A percentile compares a stretch with the other conserved stretches of the same genome.
phyloP scores from a whole-genome alignment of 2,113 vertebrate species.

The Equus przewalskii region DNA sequence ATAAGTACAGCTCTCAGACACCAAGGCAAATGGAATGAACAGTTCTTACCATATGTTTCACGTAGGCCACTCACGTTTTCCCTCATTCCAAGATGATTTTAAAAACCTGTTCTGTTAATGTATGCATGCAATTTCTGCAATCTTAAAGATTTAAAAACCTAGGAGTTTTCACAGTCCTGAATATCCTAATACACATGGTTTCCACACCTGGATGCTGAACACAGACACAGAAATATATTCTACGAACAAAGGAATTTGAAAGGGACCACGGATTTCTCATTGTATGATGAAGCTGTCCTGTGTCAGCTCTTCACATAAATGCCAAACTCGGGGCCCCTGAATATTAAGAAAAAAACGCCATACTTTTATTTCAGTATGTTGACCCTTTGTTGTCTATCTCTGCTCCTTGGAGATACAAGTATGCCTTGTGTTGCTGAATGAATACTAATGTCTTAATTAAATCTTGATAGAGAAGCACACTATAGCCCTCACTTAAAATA shows the following conservation, averaged over 20 bases:
- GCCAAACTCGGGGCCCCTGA: conserved; percentile 57
- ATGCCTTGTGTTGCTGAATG: conserved; percentile 79
- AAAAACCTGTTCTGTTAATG: conserved; percentile 71
- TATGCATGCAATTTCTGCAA: conserved; percentile 47
- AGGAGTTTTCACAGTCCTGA: background rate
- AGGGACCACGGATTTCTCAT: background rate
- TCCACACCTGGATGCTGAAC: conserved; percentile 45
- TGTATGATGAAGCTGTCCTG: conserved; percentile 8
- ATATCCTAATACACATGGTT: background rate
- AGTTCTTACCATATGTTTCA: conserved; percentile 70
- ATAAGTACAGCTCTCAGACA: conserved; percentile 60
- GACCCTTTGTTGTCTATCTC: conserved; percentile 78
- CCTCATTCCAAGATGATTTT: conserved; percentile 45
- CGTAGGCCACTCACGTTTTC: conserved; percentile 56
- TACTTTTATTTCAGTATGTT: conserved; percentile 81
- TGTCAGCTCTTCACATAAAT: conserved; percentile 55
- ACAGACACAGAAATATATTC: background rate
- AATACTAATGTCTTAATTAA: conserved; percentile 86
- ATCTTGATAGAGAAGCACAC: conserved; percentile 71
- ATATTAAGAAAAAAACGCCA: conserved; percentile 79
- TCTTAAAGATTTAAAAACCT: conserved; percentile 62
- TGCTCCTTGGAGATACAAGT: conserved; percentile 79
- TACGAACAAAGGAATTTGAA: conserved; percentile 41
- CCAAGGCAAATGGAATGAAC: conserved; percentile 70
- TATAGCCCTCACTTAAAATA: conserved; percentile 79